These are phyloP conservation scores for Empidonax traillii DNA, from an alignment of 2,113 vertebrate genomes.

Conservation along the genomic window DNA sequence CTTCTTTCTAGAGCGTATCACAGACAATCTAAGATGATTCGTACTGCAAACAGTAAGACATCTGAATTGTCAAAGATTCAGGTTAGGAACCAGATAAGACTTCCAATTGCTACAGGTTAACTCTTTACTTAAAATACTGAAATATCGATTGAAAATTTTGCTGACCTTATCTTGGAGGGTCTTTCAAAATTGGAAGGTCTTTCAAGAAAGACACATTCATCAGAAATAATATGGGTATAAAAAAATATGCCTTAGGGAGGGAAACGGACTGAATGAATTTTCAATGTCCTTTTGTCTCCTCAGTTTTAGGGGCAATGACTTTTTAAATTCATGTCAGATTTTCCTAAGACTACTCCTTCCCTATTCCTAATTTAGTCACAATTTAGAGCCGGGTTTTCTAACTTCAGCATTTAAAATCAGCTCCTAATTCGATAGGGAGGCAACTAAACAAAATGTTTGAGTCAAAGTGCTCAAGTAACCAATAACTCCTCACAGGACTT, in stretches of 20 bases:
- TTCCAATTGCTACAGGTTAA: not conserved
- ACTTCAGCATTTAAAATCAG: not conserved
- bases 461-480: not conserved
- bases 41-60: not conserved
- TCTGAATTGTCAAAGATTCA: not conserved
- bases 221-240: not conserved
- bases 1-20: rapidly evolving
- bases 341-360: not conserved
- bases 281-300: not conserved
- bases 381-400: not conserved
- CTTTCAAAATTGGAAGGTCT: not conserved
- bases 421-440: not conserved
- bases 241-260: not conserved
- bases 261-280: not conserved
- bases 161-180: not conserved
- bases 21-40: not conserved
- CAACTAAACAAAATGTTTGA: not conserved
- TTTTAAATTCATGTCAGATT: not conserved
- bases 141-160: not conserved
- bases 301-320: not conserved
- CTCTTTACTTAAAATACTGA: not conserved
- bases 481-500: not conserved
- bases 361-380: not conserved
- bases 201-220: not conserved
- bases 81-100: not conserved